Base-by-base conservation (phyloP, 1,140 invertebrate genomes). In the Heterodera carotae region DNA sequence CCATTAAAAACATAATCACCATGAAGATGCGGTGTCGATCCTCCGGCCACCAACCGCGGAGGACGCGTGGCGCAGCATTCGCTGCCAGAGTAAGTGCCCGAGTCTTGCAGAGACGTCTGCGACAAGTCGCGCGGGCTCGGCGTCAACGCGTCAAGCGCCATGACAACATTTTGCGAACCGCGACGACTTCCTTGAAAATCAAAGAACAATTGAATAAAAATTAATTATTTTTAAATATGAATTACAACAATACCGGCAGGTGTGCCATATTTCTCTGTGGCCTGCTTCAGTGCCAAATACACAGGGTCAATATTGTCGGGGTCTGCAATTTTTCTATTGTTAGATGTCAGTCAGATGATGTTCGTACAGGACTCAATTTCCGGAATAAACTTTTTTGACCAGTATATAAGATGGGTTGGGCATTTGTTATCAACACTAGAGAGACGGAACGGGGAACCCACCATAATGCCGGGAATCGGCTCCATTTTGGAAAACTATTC, bases 31-130 rank as follows among this genome's bases (percentile, higher is more conserved):
- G 84, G 84, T 53, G 84, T 86, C 10, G 84, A 86, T 31, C 84
- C 84, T 25, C 56, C 59, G 64, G 39, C 27, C 2, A 86, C 76
- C 6, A 86, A 74, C 59, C 70, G 76, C 33, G 53, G 34, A 53
- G 36, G 34, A 36, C 75, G 80, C 53, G 64, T 33, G 33, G 66
- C 60, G 27, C 77, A 78, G 4, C 31, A 56, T 36, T 83, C 84
- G 2, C 75, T 77, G 69, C 85, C 85, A 7, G 56, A 59, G 36
- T 74, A 74, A 10, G 33, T 66, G n/a, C 85, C 85, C 43, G 85
- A 87, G 73, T 87, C 85, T 80, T 87, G 84, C 53, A 87, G 75
- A 31, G 85, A 87, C 31, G 83, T 83, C 79, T 87, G 85, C 15
- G 85, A 87, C 33, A 87, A 69, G 69, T 87, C 86, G 33, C 81